Base-by-base conservation (phyloP, 1,140 invertebrate genomes). In the Sipha flava region DNA sequence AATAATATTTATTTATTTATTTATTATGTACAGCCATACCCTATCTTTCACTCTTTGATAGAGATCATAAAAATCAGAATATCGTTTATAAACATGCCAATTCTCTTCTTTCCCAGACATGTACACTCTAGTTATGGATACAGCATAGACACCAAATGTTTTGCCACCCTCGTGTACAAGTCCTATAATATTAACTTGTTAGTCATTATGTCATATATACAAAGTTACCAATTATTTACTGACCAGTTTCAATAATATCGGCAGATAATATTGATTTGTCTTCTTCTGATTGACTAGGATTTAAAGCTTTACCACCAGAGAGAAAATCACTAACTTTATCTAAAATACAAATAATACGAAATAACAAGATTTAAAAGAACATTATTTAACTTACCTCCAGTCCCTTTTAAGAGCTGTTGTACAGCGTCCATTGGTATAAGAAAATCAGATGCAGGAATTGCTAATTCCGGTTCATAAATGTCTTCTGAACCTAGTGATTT, bases 41-140 rank as follows among this genome's bases (percentile, higher is more conserved):
- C 90, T 91, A 57, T 91, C 90, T 85, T 90, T 91, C 83, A 95
- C 89, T 86, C 93, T 90, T 83, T 89, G 88, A 84, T 95, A 90
- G 9, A 97, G 87, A 84, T 95, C 93, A 84, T 97, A 91, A 86
- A 98, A 98, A 86, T 98, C 95, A 43, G 94, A 96, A 84, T 97
- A 98, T 82, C 92, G 84, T 80, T 92, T 87, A 83, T 93, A 94
- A 80, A 93, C 91, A 82, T 94, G 92, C 92, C 92, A 94, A 62
- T 89, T 89, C 84, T 91, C 90, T 85, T 92, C 88, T 82, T 90
- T 90, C 4, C 89, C 89, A 31, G 68, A 66, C 82, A 86, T 89
- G 83, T 87, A 91, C 73, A 86, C 86, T 82, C 91, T 90, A 1
- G 88, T 90, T 0, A 97, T 94, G 31, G 92, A 90, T 23, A 97